Evolutionary conservation across 2,797 vertebrate species (phyloP), one percentile per base, ranked within the genome.

Genomic region (Sebastes vulpes): DNA sequence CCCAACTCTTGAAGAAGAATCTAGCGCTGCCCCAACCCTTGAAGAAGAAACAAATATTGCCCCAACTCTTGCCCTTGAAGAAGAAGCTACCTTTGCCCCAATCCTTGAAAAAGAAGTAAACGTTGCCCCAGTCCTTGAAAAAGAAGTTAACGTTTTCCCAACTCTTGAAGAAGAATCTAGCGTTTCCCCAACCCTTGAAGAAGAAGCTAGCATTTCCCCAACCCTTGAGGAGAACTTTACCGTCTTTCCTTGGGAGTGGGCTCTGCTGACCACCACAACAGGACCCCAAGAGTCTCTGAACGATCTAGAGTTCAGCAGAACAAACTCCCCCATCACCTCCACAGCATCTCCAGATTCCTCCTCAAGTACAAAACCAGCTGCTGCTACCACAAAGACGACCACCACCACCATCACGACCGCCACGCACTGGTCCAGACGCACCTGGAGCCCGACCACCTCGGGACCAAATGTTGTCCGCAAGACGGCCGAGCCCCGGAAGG

Each of bases 221-320:
- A 65, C 57, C 6, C 12, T 66, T 21, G 68, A 69, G 29, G 81
- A 93, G 26, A 89, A 94, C 32, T 79, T 94, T 10, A 90, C 87
- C 0, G 18, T 93, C 67, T 75, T 92, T 56, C 82, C 94, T 56
- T 35, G 32, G 32, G 32, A 76, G 25, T 93, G 88, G 93, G 28
- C 83, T 72, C 69, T 84, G 2, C 53, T 80, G 57, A 75, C 72
- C 21, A 86, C 91, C 77, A 90, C 91, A 50, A 46, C 83, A 25
- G 70, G 60, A 72, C 79, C 90, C 2, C 93, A 93, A 77, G 94
- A 96, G 74, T 89, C 92, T 65, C 67, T 85, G n/a, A 89, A 89
- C 5, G 91, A 92, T 64, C 73, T 89, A 20, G 93, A 94, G 48
- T 87, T 85, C 77, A 94, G 87, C 53, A 82, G 63, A 35, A 88